Evolutionary conservation across 2,888 invertebrate species (phyloP), one percentile per base, ranked within the genome.

Genomic region (Xestoiulus laeticollis): DNA sequence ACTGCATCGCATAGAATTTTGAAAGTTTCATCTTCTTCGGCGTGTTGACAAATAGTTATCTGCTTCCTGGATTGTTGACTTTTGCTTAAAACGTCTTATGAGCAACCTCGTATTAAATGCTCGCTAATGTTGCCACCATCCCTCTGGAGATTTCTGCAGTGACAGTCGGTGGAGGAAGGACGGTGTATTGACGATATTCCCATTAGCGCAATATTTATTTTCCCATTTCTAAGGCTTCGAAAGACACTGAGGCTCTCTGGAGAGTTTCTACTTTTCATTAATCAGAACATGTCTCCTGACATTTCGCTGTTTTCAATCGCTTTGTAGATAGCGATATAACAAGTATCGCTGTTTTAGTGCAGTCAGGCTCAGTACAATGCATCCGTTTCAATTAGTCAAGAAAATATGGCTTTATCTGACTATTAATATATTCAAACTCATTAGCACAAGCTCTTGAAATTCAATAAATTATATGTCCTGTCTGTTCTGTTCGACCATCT

Each of bases 31-130:
- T 68, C 68, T 8, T 68, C n/a, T 3, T 4, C 6, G 22, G 5
- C 26, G n/a, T 68, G 10, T 68, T 68, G 68, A 68, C 68, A 68
- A 68, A 68, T 26, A 26, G 68, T 68, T 10, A 10, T 68, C 68
- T 2, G 68, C 68, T 68, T 68, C 68, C 26, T 68, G 68, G 68
- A 22, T 26, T 68, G 68, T 68, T 68, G 68, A 68, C 68, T 68
- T 68, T 68, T 68, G 53, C 68, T 22, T 68, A 68, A 68, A 68
- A 68, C 68, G 68, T 68, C 68, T 68, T 68, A 68, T 68, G 68
- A 68, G 22, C 68, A 68, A 19, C 68, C 4, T 68, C 26, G 5
- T 26, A 68, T 68, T 68, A 68, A 68, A 68, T 68, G 68, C 0
- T 26, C 26, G 22, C 26, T 68, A 68, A 68, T 68, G 68, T 26